Evolutionary conservation across 2,113 vertebrate genomes (phyloP).

Genomic region (Sialia sialis): DNA sequence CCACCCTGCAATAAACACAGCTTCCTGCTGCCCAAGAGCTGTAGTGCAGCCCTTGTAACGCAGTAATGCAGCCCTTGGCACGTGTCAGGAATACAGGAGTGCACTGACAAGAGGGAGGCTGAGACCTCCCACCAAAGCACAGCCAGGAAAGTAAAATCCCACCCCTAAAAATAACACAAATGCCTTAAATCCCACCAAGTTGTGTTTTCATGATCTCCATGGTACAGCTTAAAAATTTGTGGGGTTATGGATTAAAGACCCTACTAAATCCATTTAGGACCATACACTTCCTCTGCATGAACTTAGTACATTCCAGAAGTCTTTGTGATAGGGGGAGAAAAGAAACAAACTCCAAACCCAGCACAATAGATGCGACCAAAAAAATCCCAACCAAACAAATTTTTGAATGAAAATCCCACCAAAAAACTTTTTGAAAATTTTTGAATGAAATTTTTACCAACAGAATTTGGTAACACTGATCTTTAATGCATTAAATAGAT

Average conservation of each 20-base stretch:
- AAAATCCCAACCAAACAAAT: background rate
- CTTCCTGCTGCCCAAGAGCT: background rate
- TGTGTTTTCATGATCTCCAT: background rate
- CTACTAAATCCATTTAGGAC: background rate
- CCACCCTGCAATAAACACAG: background rate
- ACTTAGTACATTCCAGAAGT: background rate
- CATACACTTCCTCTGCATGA: background rate
- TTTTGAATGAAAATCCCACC: too few species aligned
- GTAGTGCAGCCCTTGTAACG: too few species aligned
- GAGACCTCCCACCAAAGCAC: background rate
- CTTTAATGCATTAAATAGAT: background rate
- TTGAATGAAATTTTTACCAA: background rate
- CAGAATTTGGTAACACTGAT: background rate
- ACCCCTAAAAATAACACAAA: background rate
- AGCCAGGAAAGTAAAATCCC: background rate
- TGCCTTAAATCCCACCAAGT: background rate
- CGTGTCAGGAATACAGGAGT: background rate
- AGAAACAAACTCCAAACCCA: rapidly evolving
- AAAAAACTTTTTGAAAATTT: background rate
- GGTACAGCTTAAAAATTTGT: background rate
- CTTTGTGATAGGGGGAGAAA: background rate
- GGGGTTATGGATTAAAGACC: background rate
- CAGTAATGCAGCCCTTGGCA: background rate
- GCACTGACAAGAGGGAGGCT: background rate
- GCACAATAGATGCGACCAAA: background rate